phyloP scores from a whole-genome alignment of 2,888 invertebrate species.

The Homarus gammarus region DNA sequence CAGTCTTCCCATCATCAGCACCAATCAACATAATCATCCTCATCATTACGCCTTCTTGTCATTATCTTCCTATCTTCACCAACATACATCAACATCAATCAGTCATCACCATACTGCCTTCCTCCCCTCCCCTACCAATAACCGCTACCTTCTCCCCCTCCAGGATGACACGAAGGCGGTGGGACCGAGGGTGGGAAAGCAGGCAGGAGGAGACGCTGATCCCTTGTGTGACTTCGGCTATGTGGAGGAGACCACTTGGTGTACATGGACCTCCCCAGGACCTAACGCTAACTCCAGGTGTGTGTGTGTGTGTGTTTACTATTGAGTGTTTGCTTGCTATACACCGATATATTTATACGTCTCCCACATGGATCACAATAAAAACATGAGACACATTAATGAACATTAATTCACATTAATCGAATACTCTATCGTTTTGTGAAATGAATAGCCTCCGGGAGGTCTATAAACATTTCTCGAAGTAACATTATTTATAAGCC shows the following conservation, averaged over 20 bases:
- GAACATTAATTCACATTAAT: background rate
- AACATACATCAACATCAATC: background rate
- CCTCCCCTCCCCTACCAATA: background rate
- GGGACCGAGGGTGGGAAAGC: background rate
- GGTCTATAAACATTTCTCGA: background rate
- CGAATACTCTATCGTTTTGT: background rate
- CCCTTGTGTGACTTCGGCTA: constrained; percentile 70
- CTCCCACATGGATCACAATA: constrained; percentile 17
- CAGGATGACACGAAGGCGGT: background rate
- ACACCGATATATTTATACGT: no score
- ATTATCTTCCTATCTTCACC: background rate
- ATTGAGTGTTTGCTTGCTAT: background rate
- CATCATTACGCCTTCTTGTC: background rate
- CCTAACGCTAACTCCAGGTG: constrained; percentile 49
- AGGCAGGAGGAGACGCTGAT: constrained; percentile 1
- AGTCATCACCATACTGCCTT: background rate
- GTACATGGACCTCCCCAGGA: constrained; percentile 57
- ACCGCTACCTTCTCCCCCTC: background rate
- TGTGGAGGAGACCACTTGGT: constrained; percentile 59
- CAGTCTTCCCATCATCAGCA: no score
- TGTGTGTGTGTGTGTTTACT: background rate
- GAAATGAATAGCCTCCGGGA: background rate
- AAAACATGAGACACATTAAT: background rate
- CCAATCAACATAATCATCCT: background rate
- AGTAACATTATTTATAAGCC: background rate